These are phyloP conservation scores for Huso huso DNA, from an alignment of 2,797 vertebrate genomes.

Conservation along the genomic window DNA sequence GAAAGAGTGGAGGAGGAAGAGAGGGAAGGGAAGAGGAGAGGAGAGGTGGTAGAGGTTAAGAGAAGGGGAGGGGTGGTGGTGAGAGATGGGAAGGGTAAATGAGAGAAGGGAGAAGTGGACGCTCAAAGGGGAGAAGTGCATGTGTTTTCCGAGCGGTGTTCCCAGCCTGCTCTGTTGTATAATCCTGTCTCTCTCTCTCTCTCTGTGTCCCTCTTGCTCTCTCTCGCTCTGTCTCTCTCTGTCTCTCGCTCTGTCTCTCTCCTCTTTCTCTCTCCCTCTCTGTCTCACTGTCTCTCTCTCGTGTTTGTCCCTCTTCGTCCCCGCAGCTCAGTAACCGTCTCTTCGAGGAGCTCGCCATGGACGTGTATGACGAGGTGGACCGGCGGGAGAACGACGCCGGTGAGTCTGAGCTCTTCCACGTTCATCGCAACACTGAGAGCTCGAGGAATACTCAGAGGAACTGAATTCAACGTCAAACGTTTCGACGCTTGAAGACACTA, in stretches of 20 bases:
- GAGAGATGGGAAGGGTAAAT: neutral
- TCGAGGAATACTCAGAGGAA: no score
- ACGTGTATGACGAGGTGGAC: constrained; percentile 94
- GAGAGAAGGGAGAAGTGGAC: neutral
- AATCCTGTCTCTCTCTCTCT: neutral
- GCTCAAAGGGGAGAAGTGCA: neutral
- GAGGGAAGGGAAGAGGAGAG: neutral
- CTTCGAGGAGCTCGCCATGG: constrained; percentile 98
- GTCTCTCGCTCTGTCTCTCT: no score
- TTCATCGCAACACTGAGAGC: no score
- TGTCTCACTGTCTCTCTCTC: no score
- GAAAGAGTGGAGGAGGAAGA: neutral
- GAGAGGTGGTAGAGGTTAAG: neutral
- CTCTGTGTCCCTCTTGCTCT: no score
- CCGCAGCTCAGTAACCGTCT: constrained; percentile 89
- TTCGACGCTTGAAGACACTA: no score
- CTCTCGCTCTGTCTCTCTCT: no score
- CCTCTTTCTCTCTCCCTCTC: no score
- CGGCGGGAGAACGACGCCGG: constrained; percentile 93
- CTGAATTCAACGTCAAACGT: no score
- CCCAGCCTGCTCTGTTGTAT: neutral
- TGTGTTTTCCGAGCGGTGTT: neutral
- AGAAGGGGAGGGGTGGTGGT: neutral
- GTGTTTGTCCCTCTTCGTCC: neutral
- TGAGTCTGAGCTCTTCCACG: constrained; percentile 34